phyloP scores from a whole-genome alignment of 2,113 vertebrate species.

The Oreochromis tanganicae region DNA sequence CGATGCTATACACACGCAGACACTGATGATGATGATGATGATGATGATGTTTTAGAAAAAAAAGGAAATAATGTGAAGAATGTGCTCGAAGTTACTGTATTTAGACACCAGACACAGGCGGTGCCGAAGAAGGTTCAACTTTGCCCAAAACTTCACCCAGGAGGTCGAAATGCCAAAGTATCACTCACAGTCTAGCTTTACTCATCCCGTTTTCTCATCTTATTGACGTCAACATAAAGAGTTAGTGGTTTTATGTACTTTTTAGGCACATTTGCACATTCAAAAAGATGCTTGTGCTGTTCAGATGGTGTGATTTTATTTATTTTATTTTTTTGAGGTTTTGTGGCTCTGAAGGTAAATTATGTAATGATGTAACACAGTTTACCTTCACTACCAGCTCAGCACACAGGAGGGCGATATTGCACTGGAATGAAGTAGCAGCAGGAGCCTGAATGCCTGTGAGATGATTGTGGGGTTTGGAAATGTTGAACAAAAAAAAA shows the following conservation, averaged over 20 bases:
- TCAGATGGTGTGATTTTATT: background rate
- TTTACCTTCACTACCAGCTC: slow-evolving; percentile 46
- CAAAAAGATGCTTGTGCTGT: background rate
- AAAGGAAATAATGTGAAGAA: background rate
- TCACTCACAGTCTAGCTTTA: slow-evolving; percentile 31
- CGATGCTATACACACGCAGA: background rate
- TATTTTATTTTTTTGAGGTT: background rate
- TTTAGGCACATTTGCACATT: slow-evolving; percentile 20
- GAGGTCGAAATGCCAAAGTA: slow-evolving; percentile 45
- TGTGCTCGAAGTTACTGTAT: background rate
- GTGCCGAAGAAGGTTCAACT: background rate
- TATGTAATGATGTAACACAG: slow-evolving; percentile 23
- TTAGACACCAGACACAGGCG: background rate
- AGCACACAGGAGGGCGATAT: slow-evolving; percentile 44
- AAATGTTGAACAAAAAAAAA: background rate
- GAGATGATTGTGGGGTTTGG: background rate
- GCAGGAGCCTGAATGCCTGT: background rate
- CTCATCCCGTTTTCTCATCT: background rate
- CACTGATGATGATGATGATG: background rate
- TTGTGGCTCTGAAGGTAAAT: background rate
- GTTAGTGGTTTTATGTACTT: background rate
- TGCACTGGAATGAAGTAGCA: slow-evolving; percentile 6
- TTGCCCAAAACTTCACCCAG: background rate
- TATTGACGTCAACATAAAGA: background rate
- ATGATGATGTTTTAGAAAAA: background rate